Evolutionary conservation across 2,797 vertebrate genomes (phyloP), one percentile per base, ranked within the genome.

Genomic region (Anguilla anguilla): DNA sequence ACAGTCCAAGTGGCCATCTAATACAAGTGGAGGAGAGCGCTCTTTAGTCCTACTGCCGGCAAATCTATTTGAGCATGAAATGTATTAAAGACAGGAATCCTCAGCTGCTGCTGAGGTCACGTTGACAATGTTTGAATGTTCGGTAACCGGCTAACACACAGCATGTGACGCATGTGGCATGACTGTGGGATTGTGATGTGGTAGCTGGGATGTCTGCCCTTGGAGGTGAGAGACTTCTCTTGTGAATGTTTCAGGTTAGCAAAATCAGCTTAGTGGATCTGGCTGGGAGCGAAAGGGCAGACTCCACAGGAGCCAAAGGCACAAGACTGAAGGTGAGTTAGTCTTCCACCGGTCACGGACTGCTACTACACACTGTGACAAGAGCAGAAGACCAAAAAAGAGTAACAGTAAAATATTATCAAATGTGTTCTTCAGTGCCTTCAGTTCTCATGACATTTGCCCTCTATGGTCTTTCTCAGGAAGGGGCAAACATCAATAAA

Each of bases 401-500:
- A 49, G 79, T 46, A 43, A 17, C 43, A 35, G 31, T 9, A 11
- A 11, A 15, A 46, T 77, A 51, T 79, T 53, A 19, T 59, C 49
- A 1, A 72, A 77, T 77, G 74, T 43, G 35, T 77, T 43, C 74
- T 5, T 77, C 74, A 43, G 7, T 51, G 17, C 22, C 28, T 82
- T 82, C 2, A 22, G 10, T 49, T 82, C 17, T n/a, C 79, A n/a
- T 84, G 28, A 19, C n/a, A 57, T 84, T 84, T 84, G 5, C n/a
- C 13, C 28, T 77, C 82, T 53, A 59, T 79, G 19, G 89, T 83
- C 81, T 86, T 88, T 91, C 94, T 6, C 89, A 96, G 99, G 99
- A 99, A 95, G 99, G 99, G 90, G 98, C 99, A 90, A 99, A 99
- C 91, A 99, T 99, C 94, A 99, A 99, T 94, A 99, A 99, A 94